A percentile compares a stretch with the other conserved stretches of the same genome.
Conservation (phyloP, 2,113 vertebrate genomes). For the Suricata suricatta region DNA sequence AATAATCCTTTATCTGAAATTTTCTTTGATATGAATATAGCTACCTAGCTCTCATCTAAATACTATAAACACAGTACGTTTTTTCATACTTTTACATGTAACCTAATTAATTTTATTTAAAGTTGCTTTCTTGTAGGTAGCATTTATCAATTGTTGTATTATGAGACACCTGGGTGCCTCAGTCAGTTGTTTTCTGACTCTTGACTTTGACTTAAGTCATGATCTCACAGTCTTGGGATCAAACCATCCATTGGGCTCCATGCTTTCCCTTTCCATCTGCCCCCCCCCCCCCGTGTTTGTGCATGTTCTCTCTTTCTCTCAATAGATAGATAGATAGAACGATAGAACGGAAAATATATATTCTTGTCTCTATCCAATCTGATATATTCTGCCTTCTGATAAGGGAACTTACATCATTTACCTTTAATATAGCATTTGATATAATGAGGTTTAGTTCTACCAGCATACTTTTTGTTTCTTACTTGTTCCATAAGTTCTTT, state of each 20-base stretch:
- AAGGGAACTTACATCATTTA: neutral
- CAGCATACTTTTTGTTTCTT: neutral
- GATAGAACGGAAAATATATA: no score
- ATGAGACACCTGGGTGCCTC: no score
- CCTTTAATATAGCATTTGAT: neutral
- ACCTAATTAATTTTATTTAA: neutral
- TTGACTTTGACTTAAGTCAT: no score
- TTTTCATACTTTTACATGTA: neutral
- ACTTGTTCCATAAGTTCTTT: neutral
- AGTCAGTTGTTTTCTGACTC: no score
- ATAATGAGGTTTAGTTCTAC: neutral
- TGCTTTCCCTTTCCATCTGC: no score
- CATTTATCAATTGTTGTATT: neutral
- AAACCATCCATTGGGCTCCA: no score
- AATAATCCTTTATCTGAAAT: neutral
- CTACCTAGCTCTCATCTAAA: neutral
- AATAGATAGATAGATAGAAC: no score
- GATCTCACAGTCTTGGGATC: no score
- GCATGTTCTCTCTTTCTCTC: no score
- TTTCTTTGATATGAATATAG: neutral
- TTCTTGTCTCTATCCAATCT: neutral
- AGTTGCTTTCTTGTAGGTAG: neutral
- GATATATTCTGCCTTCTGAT: neutral
- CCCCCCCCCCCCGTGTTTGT: no score
- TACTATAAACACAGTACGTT: neutral